phyloP scores from a whole-genome alignment of 1,140 invertebrate genomes.

The Cotesia glomerata region DNA sequence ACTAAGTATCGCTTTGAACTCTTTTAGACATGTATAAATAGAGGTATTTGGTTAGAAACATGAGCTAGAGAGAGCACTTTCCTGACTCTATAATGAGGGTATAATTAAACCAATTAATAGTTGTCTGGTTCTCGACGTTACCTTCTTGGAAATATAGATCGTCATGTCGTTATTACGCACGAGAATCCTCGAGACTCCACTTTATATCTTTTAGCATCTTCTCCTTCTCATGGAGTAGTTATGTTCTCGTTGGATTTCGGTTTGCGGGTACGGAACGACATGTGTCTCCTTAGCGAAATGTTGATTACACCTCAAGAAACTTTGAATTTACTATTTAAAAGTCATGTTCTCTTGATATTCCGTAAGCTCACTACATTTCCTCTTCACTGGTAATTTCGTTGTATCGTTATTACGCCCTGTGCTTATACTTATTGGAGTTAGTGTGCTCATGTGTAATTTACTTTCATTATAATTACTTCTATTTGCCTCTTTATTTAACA shows the following conservation, averaged over 20 bases:
- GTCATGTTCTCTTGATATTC: too few species aligned
- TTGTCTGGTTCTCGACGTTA: not conserved
- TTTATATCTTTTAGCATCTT: not conserved
- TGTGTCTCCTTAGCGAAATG: too few species aligned
- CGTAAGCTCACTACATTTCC: too few species aligned
- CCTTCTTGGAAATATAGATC: not conserved
- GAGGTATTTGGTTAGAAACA: too few species aligned
- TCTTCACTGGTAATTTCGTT: too few species aligned
- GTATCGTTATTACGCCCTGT: too few species aligned
- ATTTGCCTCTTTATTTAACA: not conserved
- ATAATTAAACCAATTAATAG: conserved; percentile 8
- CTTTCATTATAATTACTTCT: not conserved
- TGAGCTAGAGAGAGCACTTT: not conserved
- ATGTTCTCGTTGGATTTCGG: too few species aligned
- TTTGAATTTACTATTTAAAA: too few species aligned
- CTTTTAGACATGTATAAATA: not conserved
- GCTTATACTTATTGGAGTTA: too few species aligned
- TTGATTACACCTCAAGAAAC: too few species aligned
- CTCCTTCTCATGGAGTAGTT: too few species aligned
- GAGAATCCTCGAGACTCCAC: not conserved
- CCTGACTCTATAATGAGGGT: not conserved
- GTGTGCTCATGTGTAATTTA: not conserved
- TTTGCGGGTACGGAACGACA: too few species aligned
- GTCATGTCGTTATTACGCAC: not conserved
- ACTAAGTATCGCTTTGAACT: not conserved